phyloP scores from a whole-genome alignment of 2,888 invertebrate genomes.

The Malthinus flaveolus region DNA sequence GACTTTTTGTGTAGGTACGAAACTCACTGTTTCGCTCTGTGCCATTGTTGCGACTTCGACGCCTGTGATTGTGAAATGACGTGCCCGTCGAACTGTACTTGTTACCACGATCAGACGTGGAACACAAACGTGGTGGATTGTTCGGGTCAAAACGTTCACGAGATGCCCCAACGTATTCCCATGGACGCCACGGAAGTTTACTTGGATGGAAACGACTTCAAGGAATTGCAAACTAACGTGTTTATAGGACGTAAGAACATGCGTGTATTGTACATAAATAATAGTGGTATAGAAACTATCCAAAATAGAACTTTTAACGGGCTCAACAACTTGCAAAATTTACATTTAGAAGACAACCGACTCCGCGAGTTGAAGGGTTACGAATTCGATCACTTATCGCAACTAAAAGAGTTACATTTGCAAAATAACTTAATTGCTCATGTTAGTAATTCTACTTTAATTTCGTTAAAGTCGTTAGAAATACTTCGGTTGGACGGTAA shows the following conservation, averaged over 20 bases:
- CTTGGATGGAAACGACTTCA: constrained; percentile 87
- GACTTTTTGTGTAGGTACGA: constrained; percentile 92
- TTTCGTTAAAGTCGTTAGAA: constrained; percentile 76
- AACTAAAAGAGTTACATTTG: constrained; percentile 79
- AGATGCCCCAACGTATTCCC: constrained; percentile 84
- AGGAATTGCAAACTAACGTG: constrained; percentile 80
- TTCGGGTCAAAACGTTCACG: constrained; percentile 74
- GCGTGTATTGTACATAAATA: constrained; percentile 82
- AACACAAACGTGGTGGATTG: constrained; percentile 91
- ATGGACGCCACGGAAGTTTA: constrained; percentile 94
- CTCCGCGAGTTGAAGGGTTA: constrained; percentile 78
- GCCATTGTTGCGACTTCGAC: constrained; percentile 95
- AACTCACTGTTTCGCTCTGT: constrained; percentile 90
- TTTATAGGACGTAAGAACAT: constrained; percentile 91
- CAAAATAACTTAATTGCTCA: constrained; percentile 81
- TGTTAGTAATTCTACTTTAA: constrained; percentile 80
- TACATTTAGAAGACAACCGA: constrained; percentile 86
- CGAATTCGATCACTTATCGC: constrained; percentile 81
- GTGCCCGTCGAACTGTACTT: constrained; percentile 90
- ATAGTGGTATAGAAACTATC: constrained; percentile 80
- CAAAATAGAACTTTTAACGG: constrained; percentile 92
- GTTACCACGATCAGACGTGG: constrained; percentile 94
- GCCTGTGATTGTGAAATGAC: constrained; percentile 97
- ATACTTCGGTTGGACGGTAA: constrained; percentile 84
- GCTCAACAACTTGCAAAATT: constrained; percentile 72